These are phyloP conservation scores for Pseudococcus jackbeardsleyi DNA, from an alignment of 2,888 invertebrate genomes.

Conservation along the genomic window DNA sequence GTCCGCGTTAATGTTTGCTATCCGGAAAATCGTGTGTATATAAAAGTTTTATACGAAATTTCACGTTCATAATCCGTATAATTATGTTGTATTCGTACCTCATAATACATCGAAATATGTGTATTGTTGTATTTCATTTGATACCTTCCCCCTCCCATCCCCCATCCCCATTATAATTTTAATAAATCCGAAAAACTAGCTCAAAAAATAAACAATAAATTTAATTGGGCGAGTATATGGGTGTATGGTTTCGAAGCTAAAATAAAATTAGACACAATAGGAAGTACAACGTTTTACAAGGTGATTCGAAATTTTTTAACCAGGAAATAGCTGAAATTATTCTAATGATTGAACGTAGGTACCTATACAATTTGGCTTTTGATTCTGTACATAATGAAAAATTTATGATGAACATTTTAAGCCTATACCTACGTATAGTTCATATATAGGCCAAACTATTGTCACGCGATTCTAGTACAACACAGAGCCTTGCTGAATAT, in stretches of 20 bases:
- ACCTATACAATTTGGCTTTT: conserved; percentile 11
- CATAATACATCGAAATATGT: neutral
- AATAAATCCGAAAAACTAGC: neutral
- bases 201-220: neutral
- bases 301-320: conserved; percentile 8
- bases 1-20: conserved; percentile 10
- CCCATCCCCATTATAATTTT: neutral
- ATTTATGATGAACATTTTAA: conserved; percentile 4
- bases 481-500: neutral
- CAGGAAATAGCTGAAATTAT: neutral
- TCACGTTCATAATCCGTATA: conserved; percentile 38
- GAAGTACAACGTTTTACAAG: conserved; percentile 1
- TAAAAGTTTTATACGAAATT: conserved; percentile 5
- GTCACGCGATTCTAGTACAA: neutral
- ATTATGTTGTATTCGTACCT: neutral
- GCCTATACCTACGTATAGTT: neutral
- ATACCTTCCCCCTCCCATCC: neutral
- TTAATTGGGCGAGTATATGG: neutral
- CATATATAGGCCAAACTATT: conserved; percentile 6
- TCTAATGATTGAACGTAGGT: neutral
- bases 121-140: neutral
- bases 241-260: neutral
- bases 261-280: conserved; percentile 10
- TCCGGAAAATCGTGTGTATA: conserved; percentile 27
- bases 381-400: conserved; percentile 15